Base-by-base conservation (phyloP, 2,888 invertebrate genomes). In the Agonum fuliginosum region DNA sequence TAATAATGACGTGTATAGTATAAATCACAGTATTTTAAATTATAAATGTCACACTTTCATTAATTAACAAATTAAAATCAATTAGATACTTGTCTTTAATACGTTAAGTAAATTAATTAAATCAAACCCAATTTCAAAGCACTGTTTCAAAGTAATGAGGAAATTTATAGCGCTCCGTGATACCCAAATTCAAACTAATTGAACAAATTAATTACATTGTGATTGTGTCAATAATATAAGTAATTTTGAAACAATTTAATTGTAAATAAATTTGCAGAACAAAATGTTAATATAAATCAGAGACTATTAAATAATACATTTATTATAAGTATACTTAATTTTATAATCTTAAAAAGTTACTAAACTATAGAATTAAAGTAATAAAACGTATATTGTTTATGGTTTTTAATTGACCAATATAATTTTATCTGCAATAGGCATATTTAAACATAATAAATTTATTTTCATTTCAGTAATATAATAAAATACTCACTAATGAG, bases 1-100 rank as follows among this genome's bases (percentile, higher is more conserved):
- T n/a, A n/a, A n/a, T n/a, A n/a, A n/a, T n/a, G n/a, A n/a, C 80
- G 76, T 78, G 76, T 76, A 24, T 22, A 20, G 27, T 6, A 6
- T 19, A 14, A 8, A 34, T 6, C 8, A 34, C 8, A 6, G 34
- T 6, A 34, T 34, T 8, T 5, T n/a, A n/a, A n/a, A n/a, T n/a
- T n/a, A n/a, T n/a, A n/a, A n/a, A n/a, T n/a, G n/a, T 62, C 17
- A 30, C 58, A 19, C 54, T 54, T 22, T 22, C 24, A 54, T 54
- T 54, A 54, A 54, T 54, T 54, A 54, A 54, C 54, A 24, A 54
- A 54, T 54, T 54, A 54, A 54, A 20, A 24, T n/a, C 54, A 54
- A 54, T 54, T 54, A n/a, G n/a, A n/a, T n/a, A 22, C 54, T 22
- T n/a, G 20, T 22, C 54, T 54, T 22, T 20, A 54, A 54, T 24